Evolutionary conservation across 2,797 vertebrate genomes (phyloP), one percentile per base, ranked within the genome.

Genomic region (Peromyscus nudipes): DNA sequence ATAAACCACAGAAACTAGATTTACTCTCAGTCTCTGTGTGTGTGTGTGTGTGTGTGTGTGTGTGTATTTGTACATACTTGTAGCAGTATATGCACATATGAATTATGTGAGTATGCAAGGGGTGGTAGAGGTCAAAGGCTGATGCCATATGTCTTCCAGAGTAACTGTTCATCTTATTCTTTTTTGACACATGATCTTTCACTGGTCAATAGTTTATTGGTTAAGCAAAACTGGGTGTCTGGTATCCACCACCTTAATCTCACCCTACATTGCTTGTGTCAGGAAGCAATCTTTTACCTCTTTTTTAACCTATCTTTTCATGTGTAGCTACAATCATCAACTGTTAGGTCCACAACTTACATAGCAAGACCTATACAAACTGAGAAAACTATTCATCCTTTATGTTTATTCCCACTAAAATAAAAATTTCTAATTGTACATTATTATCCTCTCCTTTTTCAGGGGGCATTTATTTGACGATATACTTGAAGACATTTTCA

Each of bases 401-500:
- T 86, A 9, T 71, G 10, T 64, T 8, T 25, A 27, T 89, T 14
- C 3, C 6, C 0, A 82, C 16, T 17, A 40, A 13, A 87, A 11
- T 85, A 93, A 67, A 31, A 16, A 85, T 90, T 84, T 89, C 40
- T 89, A 25, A 96, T n/a, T 37, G 43, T 52, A 52, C 14, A 31
- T 57, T 83, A 2, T 9, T 79, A 37, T 1, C 16, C 25, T 90
- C 1, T 64, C 0, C 11, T 73, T 14, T 57, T 9, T 57, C 6
- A 43, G 25, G 12, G 10, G 27, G 19, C 0, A 6, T 96, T 4
- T 17, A 16, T 16, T 83, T n/a, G 3, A 17, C 7, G 0, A 49
- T 14, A 71, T 73, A 80, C 71, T 14, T 92, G 5, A 16, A 92
- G 5, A 37, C 21, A 37, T 17, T 83, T 29, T 79, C 3, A 75